phyloP scores from a whole-genome alignment of 2,888 invertebrate genomes.

The Falcaria lacertinaria region DNA sequence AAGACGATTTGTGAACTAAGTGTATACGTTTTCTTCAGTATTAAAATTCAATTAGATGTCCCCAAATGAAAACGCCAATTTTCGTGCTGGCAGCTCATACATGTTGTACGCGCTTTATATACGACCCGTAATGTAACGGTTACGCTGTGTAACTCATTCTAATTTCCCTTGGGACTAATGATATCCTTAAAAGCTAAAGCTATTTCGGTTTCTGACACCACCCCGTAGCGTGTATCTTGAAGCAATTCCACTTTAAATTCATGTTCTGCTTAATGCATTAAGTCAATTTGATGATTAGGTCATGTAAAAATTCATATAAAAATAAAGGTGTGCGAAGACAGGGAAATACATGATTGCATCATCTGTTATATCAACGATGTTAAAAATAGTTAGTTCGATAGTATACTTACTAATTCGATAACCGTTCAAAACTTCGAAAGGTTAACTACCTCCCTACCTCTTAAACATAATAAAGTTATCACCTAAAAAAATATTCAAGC shows the following conservation, averaged over 20 bases:
- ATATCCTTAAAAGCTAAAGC: slow-evolving; percentile 58
- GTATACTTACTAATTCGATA: too few relatives aligned
- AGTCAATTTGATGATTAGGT: slow-evolving; percentile 25
- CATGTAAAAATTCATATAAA: too few relatives aligned
- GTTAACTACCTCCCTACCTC: too few relatives aligned
- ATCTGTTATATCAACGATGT: too few relatives aligned
- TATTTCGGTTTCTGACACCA: slow-evolving; percentile 46
- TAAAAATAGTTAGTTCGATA: too few relatives aligned
- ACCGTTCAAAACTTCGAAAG: too few relatives aligned
- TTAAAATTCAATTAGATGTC: slow-evolving; percentile 3
- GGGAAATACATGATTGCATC: too few relatives aligned
- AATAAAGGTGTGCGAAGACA: too few relatives aligned
- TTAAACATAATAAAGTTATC: too few relatives aligned
- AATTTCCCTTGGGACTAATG: slow-evolving; percentile 69
- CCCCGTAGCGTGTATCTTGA: slow-evolving; percentile 30
- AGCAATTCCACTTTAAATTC: slow-evolving; percentile 27
- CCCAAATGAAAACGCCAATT: slow-evolving; percentile 16
- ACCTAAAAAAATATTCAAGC: too few relatives aligned
- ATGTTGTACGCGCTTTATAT: slow-evolving; percentile 16
- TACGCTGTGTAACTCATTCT: slow-evolving; percentile 54
- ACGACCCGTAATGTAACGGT: slow-evolving; percentile 26
- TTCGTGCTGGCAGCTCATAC: slow-evolving; percentile 12
- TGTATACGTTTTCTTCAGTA: too few relatives aligned
- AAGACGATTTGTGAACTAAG: too few relatives aligned
- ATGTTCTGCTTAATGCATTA: slow-evolving; percentile 23